A percentile compares a stretch with the other conserved stretches of the same genome.
These are phyloP conservation scores for Bedellia somnulentella DNA, from an alignment of 2,888 invertebrate genomes.

Conservation along the genomic window DNA sequence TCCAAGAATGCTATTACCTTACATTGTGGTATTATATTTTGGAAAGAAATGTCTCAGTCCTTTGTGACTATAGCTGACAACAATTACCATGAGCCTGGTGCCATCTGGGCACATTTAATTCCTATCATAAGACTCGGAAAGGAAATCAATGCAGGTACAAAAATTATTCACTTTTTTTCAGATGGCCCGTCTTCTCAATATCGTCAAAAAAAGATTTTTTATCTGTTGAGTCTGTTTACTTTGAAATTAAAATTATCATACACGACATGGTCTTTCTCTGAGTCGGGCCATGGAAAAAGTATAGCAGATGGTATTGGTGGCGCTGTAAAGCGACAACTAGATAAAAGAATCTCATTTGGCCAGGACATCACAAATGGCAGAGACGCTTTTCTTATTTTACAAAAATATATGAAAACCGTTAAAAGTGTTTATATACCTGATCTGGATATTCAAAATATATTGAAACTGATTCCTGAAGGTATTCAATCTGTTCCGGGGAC, in stretches of 20 bases:
- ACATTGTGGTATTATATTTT: neutral
- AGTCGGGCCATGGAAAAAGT: neutral
- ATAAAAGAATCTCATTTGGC: neutral
- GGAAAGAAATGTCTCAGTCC: neutral
- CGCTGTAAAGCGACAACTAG: neutral
- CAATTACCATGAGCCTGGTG: neutral
- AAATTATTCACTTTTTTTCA: neutral
- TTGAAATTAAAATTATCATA: neutral
- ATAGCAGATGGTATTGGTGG: neutral
- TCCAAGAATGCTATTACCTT: neutral
- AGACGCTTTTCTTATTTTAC: neutral
- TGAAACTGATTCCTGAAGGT: neutral
- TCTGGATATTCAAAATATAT: neutral
- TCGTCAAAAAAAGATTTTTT: neutral
- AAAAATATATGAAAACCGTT: neutral
- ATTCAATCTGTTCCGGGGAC: neutral
- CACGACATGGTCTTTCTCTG: neutral
- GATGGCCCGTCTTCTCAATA: neutral
- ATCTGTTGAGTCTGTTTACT: neutral
- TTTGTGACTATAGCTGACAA: neutral
- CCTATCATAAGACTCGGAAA: no score
- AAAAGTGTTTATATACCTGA: neutral
- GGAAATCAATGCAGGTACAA: neutral
- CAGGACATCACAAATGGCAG: neutral
- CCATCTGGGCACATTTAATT: neutral